Base-by-base conservation (phyloP, 2,797 vertebrate species). In the Epinephelus malabaricus region DNA sequence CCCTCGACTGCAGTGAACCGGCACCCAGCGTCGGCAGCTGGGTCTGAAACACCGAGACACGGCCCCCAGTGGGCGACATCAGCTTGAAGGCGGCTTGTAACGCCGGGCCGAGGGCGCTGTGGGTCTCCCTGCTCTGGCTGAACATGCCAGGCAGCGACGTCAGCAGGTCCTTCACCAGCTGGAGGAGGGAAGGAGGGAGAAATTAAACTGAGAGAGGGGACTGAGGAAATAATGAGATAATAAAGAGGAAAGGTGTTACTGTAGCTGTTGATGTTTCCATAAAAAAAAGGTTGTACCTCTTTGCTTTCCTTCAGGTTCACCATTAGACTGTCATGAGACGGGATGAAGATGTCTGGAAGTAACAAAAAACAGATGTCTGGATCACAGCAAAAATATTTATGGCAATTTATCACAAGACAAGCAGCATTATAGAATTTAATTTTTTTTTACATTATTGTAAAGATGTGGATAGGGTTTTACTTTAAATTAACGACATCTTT, bases 251-350 rank as follows among this genome's bases (percentile, higher is more conserved):
- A 67, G 10, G 27, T 14, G n/a, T 15, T 27, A 19, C 4, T 12
- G n/a, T 3, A 56, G 12, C 1, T 34, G 4, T 46, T 46, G 2
- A 49, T 38, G n/a, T 18, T 25, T 1, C 30, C 1, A 0, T 21
- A 21, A 25, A 64, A 10, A 1, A 34, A 40, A 50, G 0, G 0
- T 0, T 38, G 11, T 93, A 99, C 98, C 97, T 99, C 98, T 89
- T 93, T 97, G 89, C 98, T 98, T 89, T 99, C 98, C 90, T 97
- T 97, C 6, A 99, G 94, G 91, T 98, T 99, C 82, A 99, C 98
- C 94, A 99, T 97, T 82, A 99, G 95, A 86, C 97, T 97, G 93
- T 99, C 97, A 21, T 98, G 97, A 74, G 96, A 97, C 11, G 98
- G 98, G 0, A 99, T 95, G 86, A 99, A 99, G 84, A 99, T 87